A percentile compares a stretch with the other conserved stretches of the same genome.
Conservation (phyloP, 1,140 invertebrate genomes). For the Brachionus calyciflorus region DNA sequence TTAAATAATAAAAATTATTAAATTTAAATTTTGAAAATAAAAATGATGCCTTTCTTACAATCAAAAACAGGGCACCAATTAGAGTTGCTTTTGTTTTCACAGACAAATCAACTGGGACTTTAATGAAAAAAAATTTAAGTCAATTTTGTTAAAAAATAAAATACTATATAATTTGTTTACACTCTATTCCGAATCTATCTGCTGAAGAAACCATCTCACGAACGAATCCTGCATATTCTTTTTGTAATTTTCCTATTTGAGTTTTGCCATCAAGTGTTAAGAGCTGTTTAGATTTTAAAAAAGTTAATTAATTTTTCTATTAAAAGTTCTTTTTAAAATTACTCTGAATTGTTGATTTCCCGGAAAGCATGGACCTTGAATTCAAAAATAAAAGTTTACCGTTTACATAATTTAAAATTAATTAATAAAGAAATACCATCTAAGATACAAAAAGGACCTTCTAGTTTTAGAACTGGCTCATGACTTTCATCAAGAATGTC, state of each 20-base stretch:
- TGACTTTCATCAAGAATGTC: constrained; percentile 11
- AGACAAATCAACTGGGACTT: constrained; percentile 52
- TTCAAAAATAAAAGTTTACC: neutral
- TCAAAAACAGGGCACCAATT: constrained; percentile 47
- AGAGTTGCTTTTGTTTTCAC: constrained; percentile 46
- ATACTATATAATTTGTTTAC: constrained; percentile 25
- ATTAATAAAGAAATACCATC: neutral
- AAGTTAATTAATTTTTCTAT: neutral
- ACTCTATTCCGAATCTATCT: constrained; percentile 12
- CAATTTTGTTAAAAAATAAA: neutral
- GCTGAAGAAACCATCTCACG: constrained; percentile 5
- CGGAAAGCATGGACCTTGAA: neutral
- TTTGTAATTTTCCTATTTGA: constrained; percentile 21
- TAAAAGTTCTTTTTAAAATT: neutral
- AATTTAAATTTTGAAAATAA: neutral
- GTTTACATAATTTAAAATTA: neutral
- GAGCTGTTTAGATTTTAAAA: neutral
- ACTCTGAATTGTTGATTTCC: constrained; percentile 10
- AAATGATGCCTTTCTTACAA: neutral
- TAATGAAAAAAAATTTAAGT: constrained; percentile 46
- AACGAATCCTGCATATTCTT: constrained; percentile 35
- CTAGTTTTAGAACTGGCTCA: neutral
- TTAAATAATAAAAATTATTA: neutral
- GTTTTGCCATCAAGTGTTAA: constrained; percentile 1
- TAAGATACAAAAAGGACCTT: constrained; percentile 24